Evolutionary conservation across 2,113 vertebrate genomes (phyloP).

Genomic region (Raja brachyura): DNA sequence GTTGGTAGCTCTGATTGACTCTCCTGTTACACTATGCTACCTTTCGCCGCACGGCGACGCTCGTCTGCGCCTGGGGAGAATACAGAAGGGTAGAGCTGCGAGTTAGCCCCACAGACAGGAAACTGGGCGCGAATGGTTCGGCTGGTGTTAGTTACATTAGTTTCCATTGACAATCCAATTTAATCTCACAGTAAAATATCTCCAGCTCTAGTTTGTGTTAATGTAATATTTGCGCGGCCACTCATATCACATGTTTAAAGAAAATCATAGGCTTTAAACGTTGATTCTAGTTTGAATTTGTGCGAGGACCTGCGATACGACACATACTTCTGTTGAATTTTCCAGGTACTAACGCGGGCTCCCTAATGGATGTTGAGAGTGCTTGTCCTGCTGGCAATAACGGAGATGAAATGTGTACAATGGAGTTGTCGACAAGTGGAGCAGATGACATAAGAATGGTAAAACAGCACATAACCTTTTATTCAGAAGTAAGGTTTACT

Average conservation of each 20-base stretch:
- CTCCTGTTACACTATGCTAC: not conserved
- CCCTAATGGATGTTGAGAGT: slow-evolving; percentile 8
- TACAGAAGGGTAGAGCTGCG: not conserved
- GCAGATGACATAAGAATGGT: not conserved
- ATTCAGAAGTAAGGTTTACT: not conserved
- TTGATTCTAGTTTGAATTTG: not conserved
- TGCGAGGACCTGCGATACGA: not conserved
- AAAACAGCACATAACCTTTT: not conserved
- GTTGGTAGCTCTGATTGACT: not conserved
- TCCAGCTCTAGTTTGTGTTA: not conserved
- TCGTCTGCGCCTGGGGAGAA: not conserved
- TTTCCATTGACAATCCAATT: not conserved
- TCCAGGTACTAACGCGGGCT: not conserved
- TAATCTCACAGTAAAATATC: not conserved
- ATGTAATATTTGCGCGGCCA: not conserved
- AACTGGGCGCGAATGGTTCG: not conserved
- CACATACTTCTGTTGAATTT: not conserved
- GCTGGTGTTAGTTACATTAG: not conserved
- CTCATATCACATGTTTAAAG: not conserved
- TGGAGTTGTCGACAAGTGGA: slow-evolving; percentile 1
- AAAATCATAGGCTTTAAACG: not conserved
- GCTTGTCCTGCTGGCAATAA: not conserved
- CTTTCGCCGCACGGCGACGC: not conserved
- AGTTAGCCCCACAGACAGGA: not conserved
- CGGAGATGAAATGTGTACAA: not conserved